Conservation (phyloP, 2,797 vertebrate species). For the Botia kubotai region DNA sequence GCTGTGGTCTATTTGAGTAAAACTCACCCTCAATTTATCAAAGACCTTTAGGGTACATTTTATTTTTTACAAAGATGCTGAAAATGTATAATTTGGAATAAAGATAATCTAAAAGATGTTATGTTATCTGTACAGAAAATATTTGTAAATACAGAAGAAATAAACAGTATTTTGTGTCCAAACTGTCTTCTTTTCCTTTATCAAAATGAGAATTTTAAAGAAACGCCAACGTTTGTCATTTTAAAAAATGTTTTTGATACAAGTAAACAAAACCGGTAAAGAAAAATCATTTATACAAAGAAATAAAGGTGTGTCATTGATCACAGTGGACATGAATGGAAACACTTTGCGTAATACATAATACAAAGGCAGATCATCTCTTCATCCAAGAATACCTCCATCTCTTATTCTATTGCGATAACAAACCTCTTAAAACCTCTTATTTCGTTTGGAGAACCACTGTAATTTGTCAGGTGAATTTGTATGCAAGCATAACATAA, state of each 20-base stretch:
- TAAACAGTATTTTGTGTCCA: slow-evolving; percentile 54
- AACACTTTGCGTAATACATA: neutral
- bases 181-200: neutral
- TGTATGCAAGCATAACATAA: neutral
- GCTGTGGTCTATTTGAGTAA: slow-evolving; percentile 15
- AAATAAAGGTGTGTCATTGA: neutral
- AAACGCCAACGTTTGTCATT: neutral
- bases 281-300: neutral
- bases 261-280: slow-evolving; percentile 43
- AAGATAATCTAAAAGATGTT: slow-evolving; percentile 49
- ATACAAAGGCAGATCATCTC: neutral
- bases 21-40: neutral
- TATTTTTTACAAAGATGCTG: slow-evolving; percentile 52
- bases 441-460: neutral
- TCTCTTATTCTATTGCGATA: neutral
- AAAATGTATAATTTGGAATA: slow-evolving; percentile 55
- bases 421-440: neutral
- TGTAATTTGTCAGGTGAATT: neutral
- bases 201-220: neutral
- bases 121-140: slow-evolving; percentile 50
- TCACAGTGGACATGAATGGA: neutral
- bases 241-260: slow-evolving; percentile 42
- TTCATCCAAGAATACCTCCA: neutral
- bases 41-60: neutral
- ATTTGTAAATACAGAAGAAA: slow-evolving; percentile 59